A percentile compares a stretch with the other conserved stretches of the same genome.
Conservation (phyloP, 2,113 vertebrate species). For the Antechinus flavipes region DNA sequence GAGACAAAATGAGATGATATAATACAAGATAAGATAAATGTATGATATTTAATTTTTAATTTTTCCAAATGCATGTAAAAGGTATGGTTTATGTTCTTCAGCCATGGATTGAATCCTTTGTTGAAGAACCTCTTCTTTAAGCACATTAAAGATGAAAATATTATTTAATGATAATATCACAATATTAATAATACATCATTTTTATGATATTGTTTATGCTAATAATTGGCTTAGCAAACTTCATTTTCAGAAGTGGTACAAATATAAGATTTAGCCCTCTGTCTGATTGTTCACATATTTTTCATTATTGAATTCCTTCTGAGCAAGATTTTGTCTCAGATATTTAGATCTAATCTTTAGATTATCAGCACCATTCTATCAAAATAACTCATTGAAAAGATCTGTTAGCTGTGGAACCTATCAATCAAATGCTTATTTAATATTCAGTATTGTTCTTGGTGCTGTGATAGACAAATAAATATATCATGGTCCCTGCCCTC, state of each 20-base stretch:
- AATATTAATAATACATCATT: not conserved
- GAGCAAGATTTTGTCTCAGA: not conserved
- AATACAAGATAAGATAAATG: not conserved
- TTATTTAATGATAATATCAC: no score
- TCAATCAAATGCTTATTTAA: not conserved
- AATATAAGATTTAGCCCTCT: not conserved
- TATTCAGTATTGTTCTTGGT: not conserved
- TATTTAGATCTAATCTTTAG: not conserved
- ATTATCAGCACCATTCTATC: not conserved
- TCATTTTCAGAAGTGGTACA: not conserved
- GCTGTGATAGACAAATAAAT: not conserved
- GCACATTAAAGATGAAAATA: not conserved
- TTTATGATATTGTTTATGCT: not conserved
- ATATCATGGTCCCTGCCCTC: slow-evolving; percentile 10
- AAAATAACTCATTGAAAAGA: not conserved
- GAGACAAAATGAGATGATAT: not conserved
- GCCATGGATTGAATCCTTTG: not conserved
- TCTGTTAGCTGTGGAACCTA: not conserved
- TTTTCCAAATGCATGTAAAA: not conserved
- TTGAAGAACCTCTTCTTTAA: not conserved
- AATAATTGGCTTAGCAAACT: not conserved
- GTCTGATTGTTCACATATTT: not conserved
- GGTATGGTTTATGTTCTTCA: not conserved
- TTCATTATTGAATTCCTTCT: not conserved
- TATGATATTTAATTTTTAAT: not conserved